Evolutionary conservation across 2,888 invertebrate species (phyloP), one percentile per base, ranked within the genome.

Genomic region (Mimumesa dahlbomi): DNA sequence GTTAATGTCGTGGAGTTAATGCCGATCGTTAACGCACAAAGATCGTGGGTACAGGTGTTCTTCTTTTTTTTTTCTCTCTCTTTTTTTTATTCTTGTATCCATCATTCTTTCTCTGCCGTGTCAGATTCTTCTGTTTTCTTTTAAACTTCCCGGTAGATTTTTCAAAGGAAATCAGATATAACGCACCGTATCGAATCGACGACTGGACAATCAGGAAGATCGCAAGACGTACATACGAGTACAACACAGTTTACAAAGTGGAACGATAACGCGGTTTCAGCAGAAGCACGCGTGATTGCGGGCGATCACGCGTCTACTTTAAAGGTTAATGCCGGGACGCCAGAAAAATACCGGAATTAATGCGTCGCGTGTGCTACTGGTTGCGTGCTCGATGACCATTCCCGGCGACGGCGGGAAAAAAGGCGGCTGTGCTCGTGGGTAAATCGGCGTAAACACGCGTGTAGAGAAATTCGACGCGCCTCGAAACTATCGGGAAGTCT

Each of bases 321-420:
- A 77, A 75, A 75, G 73, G 69, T 80, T 80, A 80, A 80, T 80
- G 75, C 63, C 77, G 61, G 29, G 61, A 75, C 57, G 38, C 18
- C 45, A 70, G 80, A 80, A 80, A 77, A 77, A 77, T 80, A 59
- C 59, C 43, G 53, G 77, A 70, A 82, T 82, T 80, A 82, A 82
- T 82, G 80, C 80, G 82, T 82, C 80, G 82, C 82, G 82, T 82
- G 82, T 80, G 79, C 77, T 77, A 79, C 82, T 66, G 82, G 74
- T 82, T 77, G 82, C 82, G 80, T 82, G 82, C 71, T 42, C 67
- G 67, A 64, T 79, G 71, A 73, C 77, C 82, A 79, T 82, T 80
- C 62, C 46, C 45, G 70, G 70, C 73, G 9, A 40, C 38, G 46
- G 46, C 0, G 40, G 25, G 29, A 58, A 69, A 69, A 76, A 74